These are phyloP conservation scores for Helostoma temminkii DNA, from an alignment of 2,797 vertebrate species.

Conservation along the genomic window DNA sequence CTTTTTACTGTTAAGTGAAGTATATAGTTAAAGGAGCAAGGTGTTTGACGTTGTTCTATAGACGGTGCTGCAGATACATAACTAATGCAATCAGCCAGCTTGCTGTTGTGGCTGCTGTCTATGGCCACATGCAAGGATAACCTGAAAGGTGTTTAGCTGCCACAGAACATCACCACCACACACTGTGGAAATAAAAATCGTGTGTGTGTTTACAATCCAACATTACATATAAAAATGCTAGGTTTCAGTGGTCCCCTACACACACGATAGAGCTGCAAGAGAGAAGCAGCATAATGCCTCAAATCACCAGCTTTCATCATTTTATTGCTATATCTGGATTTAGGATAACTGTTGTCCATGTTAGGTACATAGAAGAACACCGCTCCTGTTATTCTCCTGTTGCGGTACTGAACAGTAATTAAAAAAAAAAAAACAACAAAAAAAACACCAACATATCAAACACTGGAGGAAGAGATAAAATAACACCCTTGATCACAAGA, in stretches of 20 bases:
- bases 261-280: conserved; percentile 59
- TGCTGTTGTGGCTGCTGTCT: conserved; percentile 49
- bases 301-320: conserved; percentile 60
- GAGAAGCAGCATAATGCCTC: conserved; percentile 63
- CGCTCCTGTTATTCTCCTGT: conserved; percentile 46
- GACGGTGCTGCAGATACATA: conserved; percentile 52
- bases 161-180: conserved; percentile 74
- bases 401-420: conserved; percentile 48
- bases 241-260: conserved; percentile 74
- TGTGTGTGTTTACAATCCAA: conserved; percentile 60
- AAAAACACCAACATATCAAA: conserved; percentile 58
- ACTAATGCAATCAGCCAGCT: conserved; percentile 48
- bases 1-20: conserved; percentile 64
- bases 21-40: conserved; percentile 66
- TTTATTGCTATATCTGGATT: conserved; percentile 77
- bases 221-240: conserved; percentile 67
- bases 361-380: conserved; percentile 31
- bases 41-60: conserved; percentile 46
- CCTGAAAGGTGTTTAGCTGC: conserved; percentile 82
- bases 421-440: conserved; percentile 19
- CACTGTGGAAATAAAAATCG: conserved; percentile 40
- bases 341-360: conserved; percentile 47
- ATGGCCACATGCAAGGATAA: conserved; percentile 75
- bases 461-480: conserved; percentile 59
- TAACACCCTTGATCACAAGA: conserved; percentile 70